phyloP scores from a whole-genome alignment of 1,140 invertebrate genomes.

The Caenorhabditis brenneri region DNA sequence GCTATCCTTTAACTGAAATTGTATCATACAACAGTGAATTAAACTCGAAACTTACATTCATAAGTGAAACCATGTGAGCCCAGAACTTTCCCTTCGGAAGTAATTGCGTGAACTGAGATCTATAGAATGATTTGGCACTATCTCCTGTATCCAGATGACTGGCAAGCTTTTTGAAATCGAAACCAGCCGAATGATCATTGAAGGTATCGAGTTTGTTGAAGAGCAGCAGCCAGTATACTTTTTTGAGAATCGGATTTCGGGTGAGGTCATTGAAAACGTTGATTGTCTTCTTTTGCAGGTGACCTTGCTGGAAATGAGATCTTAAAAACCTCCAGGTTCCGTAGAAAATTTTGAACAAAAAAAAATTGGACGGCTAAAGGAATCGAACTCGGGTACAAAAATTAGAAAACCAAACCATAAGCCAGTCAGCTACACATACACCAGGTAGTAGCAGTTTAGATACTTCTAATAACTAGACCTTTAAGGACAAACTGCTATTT shows the following conservation, averaged over 20 bases:
- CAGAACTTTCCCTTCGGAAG: background rate
- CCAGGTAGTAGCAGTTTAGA: no score
- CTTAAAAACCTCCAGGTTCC: background rate
- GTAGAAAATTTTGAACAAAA: no score
- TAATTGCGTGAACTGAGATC: background rate
- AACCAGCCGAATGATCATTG: conserved; percentile 20
- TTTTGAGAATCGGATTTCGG: background rate
- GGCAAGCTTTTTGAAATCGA: background rate
- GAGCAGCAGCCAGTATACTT: conserved; percentile 8
- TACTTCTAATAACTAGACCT: no score
- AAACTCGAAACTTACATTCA: conserved; percentile 2
- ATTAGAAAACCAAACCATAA: no score
- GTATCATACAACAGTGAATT: no score
- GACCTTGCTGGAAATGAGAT: conserved; percentile 4
- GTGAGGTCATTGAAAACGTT: background rate
- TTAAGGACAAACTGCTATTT: no score
- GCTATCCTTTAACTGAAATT: conserved; percentile 23
- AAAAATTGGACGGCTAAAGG: no score
- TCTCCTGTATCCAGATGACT: conserved; percentile 25
- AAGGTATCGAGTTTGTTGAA: conserved; percentile 23
- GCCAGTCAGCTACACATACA: no score
- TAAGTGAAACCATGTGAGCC: background rate
- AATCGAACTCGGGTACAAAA: no score
- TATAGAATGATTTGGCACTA: background rate
- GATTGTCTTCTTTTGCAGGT: conserved; percentile 1